These are phyloP conservation scores for Ia io DNA, from an alignment of 2,113 vertebrate species.

Conservation along the genomic window DNA sequence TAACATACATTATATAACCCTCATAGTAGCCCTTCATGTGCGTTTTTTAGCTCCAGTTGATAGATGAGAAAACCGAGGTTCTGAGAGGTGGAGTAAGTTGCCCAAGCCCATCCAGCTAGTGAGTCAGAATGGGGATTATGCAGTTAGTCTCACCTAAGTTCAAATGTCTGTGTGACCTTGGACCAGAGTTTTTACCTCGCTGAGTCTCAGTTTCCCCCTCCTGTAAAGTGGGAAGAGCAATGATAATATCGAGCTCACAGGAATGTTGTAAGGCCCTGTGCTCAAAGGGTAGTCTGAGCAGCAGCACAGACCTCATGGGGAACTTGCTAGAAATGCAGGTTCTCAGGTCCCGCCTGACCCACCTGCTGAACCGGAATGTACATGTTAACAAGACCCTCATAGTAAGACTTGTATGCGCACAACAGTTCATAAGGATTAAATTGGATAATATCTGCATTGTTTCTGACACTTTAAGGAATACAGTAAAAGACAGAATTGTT, in stretches of 20 bases:
- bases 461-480: neutral
- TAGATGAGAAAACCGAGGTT: neutral
- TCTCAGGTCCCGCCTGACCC: neutral
- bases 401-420: neutral
- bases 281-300: neutral
- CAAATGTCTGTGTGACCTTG: neutral
- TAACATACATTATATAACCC: neutral
- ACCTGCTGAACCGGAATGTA: neutral
- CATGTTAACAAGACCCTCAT: neutral
- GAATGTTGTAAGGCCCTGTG: neutral
- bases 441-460: neutral
- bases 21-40: neutral
- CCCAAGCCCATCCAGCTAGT: neutral
- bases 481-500: neutral
- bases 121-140: neutral
- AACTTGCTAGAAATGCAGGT: neutral
- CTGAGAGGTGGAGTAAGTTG: neutral
- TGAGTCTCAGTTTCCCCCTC: neutral
- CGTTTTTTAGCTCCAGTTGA: neutral
- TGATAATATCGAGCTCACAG: neutral
- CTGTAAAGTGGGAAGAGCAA: neutral
- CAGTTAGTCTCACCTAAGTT: neutral
- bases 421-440: neutral
- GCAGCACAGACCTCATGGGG: accelerated
- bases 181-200: neutral